phyloP scores from a whole-genome alignment of 2,888 invertebrate genomes.

The Epiblema foenella region DNA sequence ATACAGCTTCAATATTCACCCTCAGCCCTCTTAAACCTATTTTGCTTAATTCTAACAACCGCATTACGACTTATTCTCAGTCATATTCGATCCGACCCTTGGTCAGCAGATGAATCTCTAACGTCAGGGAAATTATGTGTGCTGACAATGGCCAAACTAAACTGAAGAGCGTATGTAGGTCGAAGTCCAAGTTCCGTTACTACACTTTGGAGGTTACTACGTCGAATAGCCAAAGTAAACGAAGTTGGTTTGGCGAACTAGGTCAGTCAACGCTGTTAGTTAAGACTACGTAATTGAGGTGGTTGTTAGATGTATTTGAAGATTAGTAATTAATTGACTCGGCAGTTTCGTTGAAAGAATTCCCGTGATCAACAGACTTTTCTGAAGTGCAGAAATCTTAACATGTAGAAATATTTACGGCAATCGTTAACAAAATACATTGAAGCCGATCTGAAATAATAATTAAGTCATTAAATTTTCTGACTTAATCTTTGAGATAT shows the following conservation, averaged over 20 bases:
- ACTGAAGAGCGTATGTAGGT: constrained; percentile 7
- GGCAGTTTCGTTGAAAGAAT: no score
- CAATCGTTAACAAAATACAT: no score
- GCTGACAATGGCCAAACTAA: constrained; percentile 18
- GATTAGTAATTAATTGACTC: not conserved
- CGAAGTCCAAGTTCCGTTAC: not conserved
- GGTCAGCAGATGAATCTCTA: constrained; percentile 35
- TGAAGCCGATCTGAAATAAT: no score
- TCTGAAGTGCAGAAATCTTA: no score
- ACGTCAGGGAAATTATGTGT: constrained; percentile 37
- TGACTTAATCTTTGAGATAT: no score
- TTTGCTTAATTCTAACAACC: not conserved
- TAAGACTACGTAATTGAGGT: constrained; percentile 32
- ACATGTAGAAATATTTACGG: no score
- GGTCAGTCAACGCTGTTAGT: constrained; percentile 32
- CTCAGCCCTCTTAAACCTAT: not conserved
- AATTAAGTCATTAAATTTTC: no score
- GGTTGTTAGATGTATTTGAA: constrained; percentile 21
- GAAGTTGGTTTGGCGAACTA: constrained; percentile 26
- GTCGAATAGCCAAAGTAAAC: constrained; percentile 19
- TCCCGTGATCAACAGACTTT: no score
- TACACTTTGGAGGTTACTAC: not conserved
- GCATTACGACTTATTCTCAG: constrained; percentile 13
- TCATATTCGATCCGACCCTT: constrained; percentile 28
- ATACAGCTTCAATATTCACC: no score